Percentiles rank a stretch among this genome's conserved stretches.
These are phyloP conservation scores for Clivina fossor DNA, from an alignment of 2,888 invertebrate species.

Conservation along the genomic window DNA sequence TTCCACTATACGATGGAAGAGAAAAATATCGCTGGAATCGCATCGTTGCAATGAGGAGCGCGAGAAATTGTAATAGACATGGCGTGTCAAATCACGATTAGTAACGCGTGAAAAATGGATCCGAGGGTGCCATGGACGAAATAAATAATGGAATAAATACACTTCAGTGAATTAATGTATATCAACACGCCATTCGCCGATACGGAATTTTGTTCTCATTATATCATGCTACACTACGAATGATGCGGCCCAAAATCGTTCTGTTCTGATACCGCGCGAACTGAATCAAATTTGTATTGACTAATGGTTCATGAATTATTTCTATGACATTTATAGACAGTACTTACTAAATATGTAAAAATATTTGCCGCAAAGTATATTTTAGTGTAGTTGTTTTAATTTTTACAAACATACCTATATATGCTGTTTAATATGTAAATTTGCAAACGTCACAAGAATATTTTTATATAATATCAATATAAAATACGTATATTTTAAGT, in stretches of 20 bases:
- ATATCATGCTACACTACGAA: not conserved
- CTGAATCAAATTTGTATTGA: slow-evolving; percentile 16
- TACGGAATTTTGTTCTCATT: slow-evolving; percentile 52
- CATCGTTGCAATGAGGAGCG: slow-evolving; percentile 9
- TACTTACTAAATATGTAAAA: too few relatives aligned
- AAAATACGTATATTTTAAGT: too few relatives aligned
- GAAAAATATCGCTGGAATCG: slow-evolving; percentile 5
- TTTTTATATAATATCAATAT: too few relatives aligned
- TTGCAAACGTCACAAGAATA: too few relatives aligned
- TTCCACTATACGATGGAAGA: slow-evolving; percentile 6
- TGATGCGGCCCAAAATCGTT: not conserved
- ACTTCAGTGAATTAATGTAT: slow-evolving; percentile 50
- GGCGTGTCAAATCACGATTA: slow-evolving; percentile 54
- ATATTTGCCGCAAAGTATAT: too few relatives aligned
- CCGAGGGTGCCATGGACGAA: slow-evolving; percentile 47
- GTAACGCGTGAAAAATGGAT: slow-evolving; percentile 51
- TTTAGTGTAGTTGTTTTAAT: too few relatives aligned
- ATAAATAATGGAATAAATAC: slow-evolving; percentile 54
- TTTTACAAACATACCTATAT: too few relatives aligned
- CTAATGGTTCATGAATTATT: too few relatives aligned
- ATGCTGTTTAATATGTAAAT: too few relatives aligned
- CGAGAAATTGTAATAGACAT: slow-evolving; percentile 48
- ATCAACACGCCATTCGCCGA: slow-evolving; percentile 49
- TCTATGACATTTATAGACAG: too few relatives aligned
- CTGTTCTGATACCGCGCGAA: slow-evolving; percentile 4